phyloP scores from a whole-genome alignment of 1,140 invertebrate species.

The Asobara japonica region DNA sequence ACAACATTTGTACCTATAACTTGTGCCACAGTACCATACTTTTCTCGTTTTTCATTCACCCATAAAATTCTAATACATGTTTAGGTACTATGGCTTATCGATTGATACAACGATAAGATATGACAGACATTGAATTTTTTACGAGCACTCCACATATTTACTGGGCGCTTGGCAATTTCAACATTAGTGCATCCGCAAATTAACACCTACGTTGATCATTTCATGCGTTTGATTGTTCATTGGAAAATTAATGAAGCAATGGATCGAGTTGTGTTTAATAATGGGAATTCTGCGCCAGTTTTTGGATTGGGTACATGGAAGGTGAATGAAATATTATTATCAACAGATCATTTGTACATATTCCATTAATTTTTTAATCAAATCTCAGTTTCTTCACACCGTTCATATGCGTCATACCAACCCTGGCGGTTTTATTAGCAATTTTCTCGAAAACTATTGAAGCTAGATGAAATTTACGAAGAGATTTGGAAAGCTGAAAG shows the following conservation, averaged over 20 bases:
- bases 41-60: not conserved
- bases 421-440: too few species aligned
- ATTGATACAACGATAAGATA: not conserved
- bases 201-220: not conserved
- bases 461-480: too few species aligned
- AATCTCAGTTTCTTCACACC: not conserved
- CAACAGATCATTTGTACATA: not conserved
- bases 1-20: not conserved
- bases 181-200: not conserved
- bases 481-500: too few species aligned
- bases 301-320: conserved; percentile 75
- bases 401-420: too few species aligned
- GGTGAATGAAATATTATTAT: conserved; percentile 47
- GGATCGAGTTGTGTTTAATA: conserved; percentile 51
- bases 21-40: not conserved
- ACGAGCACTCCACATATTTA: not conserved
- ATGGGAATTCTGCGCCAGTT: conserved; percentile 67
- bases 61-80: not conserved
- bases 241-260: not conserved
- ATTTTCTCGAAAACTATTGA: too few species aligned
- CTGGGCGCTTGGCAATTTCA: not conserved
- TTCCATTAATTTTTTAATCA: not conserved
- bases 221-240: not conserved
- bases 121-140: conserved; percentile 7
- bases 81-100: not conserved